phyloP scores from a whole-genome alignment of 2,797 vertebrate genomes.

The Xerus rutilus region DNA sequence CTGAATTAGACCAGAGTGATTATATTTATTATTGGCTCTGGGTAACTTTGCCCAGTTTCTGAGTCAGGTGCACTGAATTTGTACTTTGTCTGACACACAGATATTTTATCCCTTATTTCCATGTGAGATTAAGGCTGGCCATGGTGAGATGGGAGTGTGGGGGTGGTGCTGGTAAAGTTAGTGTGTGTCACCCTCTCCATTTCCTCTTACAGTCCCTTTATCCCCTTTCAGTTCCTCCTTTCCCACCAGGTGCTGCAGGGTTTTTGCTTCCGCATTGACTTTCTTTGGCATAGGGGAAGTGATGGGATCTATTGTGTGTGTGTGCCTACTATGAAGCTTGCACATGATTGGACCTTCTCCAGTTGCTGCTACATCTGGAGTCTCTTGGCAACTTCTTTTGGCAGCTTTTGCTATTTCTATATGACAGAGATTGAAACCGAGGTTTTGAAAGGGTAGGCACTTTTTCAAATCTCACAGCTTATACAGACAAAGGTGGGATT shows the following conservation, averaged over 20 bases:
- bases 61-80: conserved; percentile 33
- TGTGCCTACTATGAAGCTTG: not conserved
- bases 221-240: conserved; percentile 80
- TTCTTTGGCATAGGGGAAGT: conserved; percentile 34
- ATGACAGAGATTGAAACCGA: not conserved
- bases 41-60: conserved; percentile 9
- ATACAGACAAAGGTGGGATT: conserved; percentile 4
- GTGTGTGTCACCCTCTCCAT: conserved; percentile 32
- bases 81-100: not conserved
- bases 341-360: not conserved
- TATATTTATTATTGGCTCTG: conserved; percentile 46
- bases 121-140: not conserved
- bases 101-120: not conserved
- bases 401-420: not conserved
- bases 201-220: conserved; percentile 69
- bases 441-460: not conserved
- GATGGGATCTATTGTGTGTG: conserved; percentile 38
- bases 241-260: conserved; percentile 76
- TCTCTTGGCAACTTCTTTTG: not conserved
- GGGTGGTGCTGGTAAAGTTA: not conserved
- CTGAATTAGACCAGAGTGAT: conserved; percentile 6
- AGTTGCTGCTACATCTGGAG: not conserved
- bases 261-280: conserved; percentile 62
- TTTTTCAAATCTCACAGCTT: not conserved
- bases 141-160: not conserved